Percentiles rank a stretch among this genome's conserved stretches.
Evolutionary conservation across 2,113 vertebrate species (phyloP).

Genomic region (Cinclus cinclus): DNA sequence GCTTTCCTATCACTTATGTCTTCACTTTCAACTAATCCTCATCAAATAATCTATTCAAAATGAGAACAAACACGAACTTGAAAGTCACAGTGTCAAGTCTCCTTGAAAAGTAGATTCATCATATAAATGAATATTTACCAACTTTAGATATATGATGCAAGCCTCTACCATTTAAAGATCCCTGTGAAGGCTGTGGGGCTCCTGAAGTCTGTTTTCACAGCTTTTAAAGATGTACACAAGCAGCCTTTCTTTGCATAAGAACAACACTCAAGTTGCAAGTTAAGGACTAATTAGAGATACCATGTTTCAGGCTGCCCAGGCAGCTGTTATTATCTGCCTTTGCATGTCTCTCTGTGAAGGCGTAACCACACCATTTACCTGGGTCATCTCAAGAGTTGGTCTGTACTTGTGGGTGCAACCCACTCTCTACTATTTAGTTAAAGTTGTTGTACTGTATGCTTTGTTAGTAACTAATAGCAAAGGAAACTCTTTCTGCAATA

Average conservation of each 20-base stretch:
- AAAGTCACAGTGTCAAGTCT: background rate
- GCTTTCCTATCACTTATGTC: background rate
- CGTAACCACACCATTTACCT: background rate
- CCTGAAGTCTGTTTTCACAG: conserved; percentile 10
- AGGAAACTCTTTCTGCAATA: background rate
- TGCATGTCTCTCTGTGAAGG: background rate
- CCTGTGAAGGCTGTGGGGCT: background rate
- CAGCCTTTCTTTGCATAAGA: conserved; percentile 23
- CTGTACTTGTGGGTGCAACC: background rate
- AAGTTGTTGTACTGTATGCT: background rate
- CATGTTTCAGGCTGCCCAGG: background rate
- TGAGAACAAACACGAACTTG: background rate
- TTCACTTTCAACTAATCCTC: background rate
- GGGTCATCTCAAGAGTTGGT: background rate
- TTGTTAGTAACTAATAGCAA: background rate
- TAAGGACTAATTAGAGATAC: conserved; percentile 52
- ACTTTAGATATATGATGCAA: background rate
- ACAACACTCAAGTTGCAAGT: background rate
- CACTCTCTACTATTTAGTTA: background rate
- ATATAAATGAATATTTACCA: background rate
- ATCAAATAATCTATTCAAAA: background rate
- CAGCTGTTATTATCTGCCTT: conserved; percentile 44
- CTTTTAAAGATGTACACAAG: conserved; percentile 14
- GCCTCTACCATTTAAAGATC: background rate
- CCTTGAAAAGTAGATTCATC: background rate